These are phyloP conservation scores for Ciconia stormi DNA, from an alignment of 2,113 vertebrate species.

Conservation along the genomic window DNA sequence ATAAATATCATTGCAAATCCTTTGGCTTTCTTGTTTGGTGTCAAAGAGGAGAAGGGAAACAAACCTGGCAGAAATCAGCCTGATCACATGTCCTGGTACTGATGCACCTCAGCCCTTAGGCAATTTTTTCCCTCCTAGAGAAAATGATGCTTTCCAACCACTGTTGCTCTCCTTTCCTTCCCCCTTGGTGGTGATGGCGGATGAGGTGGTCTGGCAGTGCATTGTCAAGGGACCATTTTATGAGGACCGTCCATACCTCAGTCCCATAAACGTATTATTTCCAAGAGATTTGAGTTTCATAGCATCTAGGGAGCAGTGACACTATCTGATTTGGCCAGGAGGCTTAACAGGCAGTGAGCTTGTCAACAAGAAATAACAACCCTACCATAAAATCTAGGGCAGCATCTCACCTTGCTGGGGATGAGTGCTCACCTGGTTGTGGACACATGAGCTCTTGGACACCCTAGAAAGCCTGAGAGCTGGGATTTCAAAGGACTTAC, in stretches of 20 bases:
- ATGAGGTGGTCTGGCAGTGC: background rate
- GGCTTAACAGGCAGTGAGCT: background rate
- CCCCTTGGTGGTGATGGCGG: background rate
- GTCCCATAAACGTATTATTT: background rate
- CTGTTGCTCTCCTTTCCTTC: background rate
- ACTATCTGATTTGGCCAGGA: background rate
- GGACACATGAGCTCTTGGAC: background rate
- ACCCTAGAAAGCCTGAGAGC: background rate
- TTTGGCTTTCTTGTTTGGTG: background rate
- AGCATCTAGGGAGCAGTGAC: background rate
- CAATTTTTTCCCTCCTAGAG: background rate
- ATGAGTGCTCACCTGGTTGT: background rate
- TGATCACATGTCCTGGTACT: background rate
- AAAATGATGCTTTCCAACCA: background rate
- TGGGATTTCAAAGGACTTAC: background rate
- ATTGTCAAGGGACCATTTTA: background rate
- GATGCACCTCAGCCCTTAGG: background rate
- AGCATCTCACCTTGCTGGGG: background rate
- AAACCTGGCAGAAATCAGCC: background rate
- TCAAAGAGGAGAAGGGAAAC: background rate
- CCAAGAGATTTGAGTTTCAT: background rate
- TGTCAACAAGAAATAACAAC: background rate
- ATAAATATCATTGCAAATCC: background rate
- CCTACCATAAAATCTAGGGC: conserved; percentile 1
- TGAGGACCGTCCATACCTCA: background rate